Evolutionary conservation across 2,113 vertebrate genomes (phyloP).

Genomic region (Hippocampus zosterae): DNA sequence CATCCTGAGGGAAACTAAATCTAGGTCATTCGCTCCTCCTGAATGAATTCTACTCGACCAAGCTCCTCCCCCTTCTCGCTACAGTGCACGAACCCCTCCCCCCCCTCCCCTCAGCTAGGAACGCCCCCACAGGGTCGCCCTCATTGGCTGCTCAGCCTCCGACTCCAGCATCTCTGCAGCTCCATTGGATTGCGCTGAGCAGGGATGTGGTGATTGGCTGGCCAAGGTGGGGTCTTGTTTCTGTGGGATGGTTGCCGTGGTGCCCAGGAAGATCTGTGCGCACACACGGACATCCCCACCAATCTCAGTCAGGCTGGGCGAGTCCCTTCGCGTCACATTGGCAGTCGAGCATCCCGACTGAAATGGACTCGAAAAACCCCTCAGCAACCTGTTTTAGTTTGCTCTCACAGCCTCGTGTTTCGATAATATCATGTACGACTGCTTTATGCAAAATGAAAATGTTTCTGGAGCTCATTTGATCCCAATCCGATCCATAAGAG

Average conservation of each 20-base stretch:
- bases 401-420: conserved; percentile 9
- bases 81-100: conserved; percentile 63
- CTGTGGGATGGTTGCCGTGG: conserved; percentile 79
- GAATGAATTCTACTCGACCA: conserved; percentile 74
- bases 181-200: conserved; percentile 47
- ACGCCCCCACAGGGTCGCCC: conserved; percentile 61
- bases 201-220: conserved; percentile 58
- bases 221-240: conserved; percentile 72
- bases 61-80: conserved; percentile 65
- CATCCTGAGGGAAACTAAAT: conserved; percentile 67
- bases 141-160: conserved; percentile 62
- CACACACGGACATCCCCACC: conserved; percentile 66
- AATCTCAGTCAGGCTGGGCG: conserved; percentile 62
- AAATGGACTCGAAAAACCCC: conserved; percentile 48
- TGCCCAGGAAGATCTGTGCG: conserved; percentile 76
- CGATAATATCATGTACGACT: too few relatives aligned
- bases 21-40: conserved; percentile 79
- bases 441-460: conserved; percentile 13
- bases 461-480: conserved; percentile 16
- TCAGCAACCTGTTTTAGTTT: conserved; percentile 31
- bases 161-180: conserved; percentile 44
- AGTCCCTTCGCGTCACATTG: conserved; percentile 53
- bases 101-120: conserved; percentile 60
- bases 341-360: conserved; percentile 29
- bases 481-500: conserved; percentile 4